Evolutionary conservation across 2,888 invertebrate genomes (phyloP), one percentile per base, ranked within the genome.

Genomic region (Coleophora flavipennella): DNA sequence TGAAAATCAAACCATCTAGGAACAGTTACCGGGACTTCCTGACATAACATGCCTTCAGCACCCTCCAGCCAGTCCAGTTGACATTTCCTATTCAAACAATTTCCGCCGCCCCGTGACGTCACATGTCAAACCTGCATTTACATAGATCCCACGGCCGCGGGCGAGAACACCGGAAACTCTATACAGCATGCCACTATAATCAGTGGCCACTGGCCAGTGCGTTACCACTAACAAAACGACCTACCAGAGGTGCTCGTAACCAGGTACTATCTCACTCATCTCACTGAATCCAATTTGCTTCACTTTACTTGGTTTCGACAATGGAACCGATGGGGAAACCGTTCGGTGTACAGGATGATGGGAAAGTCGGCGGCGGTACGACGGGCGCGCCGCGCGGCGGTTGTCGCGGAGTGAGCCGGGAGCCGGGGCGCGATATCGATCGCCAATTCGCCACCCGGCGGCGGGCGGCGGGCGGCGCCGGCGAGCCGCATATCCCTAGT

Each of bases 401-500:
- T 60, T 59, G 61, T 52, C 56, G 52, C 74, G 57, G 59, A 71
- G 65, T 72, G 72, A 72, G 67, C 69, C 59, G 57, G 59, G 29
- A 29, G 29, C 29, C 11, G 62, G 57, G 62, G 60, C 62, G 67
- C 61, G 60, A 63, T 80, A 83, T 81, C 77, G 83, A 83, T 80
- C 78, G 64, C 46, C 55, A 62, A 81, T 80, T 78, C n/a, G 64
- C 46, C n/a, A n/a, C n/a, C n/a, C n/a, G n/a, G n/a, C n/a, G n/a
- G n/a, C n/a, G n/a, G n/a, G n/a, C n/a, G n/a, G n/a, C n/a, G n/a
- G n/a, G 78, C 64, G 83, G 83, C 83, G 83, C 81, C 83, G 76
- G 61, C 77, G 71, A 64, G 73, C 79, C 80, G 80, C 73, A 78
- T 75, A 74, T 77, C 73, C 83, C 80, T 72, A 63, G 65, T 74